Evolutionary conservation across 2,888 invertebrate genomes (phyloP).

Genomic region (Crocallis elinguaria): DNA sequence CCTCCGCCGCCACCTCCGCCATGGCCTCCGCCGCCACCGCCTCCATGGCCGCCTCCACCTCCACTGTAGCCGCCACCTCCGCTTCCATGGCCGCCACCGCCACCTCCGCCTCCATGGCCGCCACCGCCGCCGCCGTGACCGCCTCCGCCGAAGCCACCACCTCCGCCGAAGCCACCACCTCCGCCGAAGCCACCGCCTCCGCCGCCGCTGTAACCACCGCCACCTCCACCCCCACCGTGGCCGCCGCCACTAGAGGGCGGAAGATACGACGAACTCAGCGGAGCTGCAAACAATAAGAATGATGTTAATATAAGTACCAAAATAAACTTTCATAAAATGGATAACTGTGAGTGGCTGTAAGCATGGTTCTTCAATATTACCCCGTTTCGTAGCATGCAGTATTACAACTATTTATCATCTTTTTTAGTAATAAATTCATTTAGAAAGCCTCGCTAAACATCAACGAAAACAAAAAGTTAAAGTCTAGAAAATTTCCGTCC

Average conservation of each 20-base stretch:
- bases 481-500: background rate
- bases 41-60: constrained; percentile 58
- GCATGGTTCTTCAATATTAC: no score
- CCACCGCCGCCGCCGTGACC: constrained; percentile 39
- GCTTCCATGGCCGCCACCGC: constrained; percentile 46
- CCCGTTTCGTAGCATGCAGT: no score
- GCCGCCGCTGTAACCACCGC: constrained; percentile 60
- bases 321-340: no score
- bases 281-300: constrained; percentile 69
- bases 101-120: constrained; percentile 49
- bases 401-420: no score
- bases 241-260: constrained; percentile 76
- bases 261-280: constrained; percentile 83
- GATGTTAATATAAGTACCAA: background rate
- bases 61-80: constrained; percentile 43
- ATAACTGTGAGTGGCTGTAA: no score
- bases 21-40: constrained; percentile 40
- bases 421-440: background rate
- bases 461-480: constrained; percentile 1
- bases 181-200: constrained; percentile 41
- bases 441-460: background rate
- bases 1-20: constrained; percentile 62
- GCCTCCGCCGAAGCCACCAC: constrained; percentile 46
- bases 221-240: constrained; percentile 49
- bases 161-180: constrained; percentile 57